phyloP scores from a whole-genome alignment of 2,113 vertebrate species.

The Pelodiscus sinensis region DNA sequence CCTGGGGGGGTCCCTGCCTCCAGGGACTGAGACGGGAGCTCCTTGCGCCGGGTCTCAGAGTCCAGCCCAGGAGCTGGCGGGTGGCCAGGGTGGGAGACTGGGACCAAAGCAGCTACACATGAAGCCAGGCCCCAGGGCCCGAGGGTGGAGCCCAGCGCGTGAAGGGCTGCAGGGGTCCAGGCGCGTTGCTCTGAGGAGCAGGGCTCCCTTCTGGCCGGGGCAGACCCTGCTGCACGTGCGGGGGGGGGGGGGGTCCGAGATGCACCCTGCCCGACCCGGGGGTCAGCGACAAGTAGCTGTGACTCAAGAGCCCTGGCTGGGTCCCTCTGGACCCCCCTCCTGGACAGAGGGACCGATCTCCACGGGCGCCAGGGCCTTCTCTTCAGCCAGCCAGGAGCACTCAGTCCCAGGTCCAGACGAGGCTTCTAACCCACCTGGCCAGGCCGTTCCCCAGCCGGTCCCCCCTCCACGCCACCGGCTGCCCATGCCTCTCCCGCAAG shows the following conservation, averaged over 20 bases:
- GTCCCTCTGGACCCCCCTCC: background rate
- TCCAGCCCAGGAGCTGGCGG: background rate
- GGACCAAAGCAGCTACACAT: background rate
- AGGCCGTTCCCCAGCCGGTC: background rate
- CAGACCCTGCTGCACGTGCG: background rate
- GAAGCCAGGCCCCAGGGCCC: background rate
- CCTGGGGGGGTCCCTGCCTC: too few relatives aligned
- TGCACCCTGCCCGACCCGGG: background rate
- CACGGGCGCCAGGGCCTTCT: background rate
- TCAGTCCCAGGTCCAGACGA: background rate
- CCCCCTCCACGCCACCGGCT: background rate
- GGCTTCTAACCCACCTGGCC: background rate
- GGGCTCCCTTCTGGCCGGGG: background rate
- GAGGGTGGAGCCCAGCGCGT: background rate
- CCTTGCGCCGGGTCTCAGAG: background rate
- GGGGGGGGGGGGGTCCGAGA: background rate
- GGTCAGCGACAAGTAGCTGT: background rate
- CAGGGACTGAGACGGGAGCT: background rate
- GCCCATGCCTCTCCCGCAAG: background rate
- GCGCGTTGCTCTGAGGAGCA: background rate
- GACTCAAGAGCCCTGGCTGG: background rate
- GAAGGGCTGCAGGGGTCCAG: background rate
- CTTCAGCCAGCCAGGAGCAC: background rate
- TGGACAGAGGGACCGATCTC: background rate
- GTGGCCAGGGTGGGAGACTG: background rate